Conservation (phyloP, 1,140 invertebrate genomes). For the Lanistes nyassanus region DNA sequence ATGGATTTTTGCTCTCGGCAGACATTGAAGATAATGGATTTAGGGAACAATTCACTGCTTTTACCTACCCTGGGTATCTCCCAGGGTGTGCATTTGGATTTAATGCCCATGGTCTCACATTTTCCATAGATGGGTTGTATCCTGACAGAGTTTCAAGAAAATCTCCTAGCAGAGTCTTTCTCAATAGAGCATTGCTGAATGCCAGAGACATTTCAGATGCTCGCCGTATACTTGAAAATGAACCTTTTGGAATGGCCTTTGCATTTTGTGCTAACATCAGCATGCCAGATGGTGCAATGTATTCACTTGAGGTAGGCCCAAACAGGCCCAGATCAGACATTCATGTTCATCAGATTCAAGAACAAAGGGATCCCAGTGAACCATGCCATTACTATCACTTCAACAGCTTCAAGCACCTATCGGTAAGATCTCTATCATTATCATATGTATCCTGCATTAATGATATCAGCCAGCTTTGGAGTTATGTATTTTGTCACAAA, state of each 20-base stretch:
- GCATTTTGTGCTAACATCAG: constrained; percentile 15
- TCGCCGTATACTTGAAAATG: neutral
- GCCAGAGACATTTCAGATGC: neutral
- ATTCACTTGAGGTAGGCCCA: constrained; percentile 8
- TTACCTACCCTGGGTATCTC: constrained; percentile 24
- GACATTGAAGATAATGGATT: constrained; percentile 15
- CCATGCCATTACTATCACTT: constrained; percentile 17
- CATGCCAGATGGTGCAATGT: neutral
- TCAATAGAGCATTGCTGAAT: constrained; percentile 13
- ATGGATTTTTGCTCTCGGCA: constrained; percentile 23
- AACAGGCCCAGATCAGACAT: neutral
- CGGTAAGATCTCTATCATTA: neutral
- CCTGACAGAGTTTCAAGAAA: neutral
- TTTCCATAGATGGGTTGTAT: constrained; percentile 6
- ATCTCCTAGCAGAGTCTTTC: neutral
- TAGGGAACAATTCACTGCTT: constrained; percentile 20
- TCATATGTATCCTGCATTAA: no score
- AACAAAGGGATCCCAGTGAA: neutral
- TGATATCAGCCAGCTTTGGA: no score
- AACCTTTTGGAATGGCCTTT: constrained; percentile 5
- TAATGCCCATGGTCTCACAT: constrained; percentile 18
- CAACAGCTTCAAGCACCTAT: constrained; percentile 15
- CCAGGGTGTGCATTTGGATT: constrained; percentile 16
- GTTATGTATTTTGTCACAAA: no score
- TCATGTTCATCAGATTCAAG: constrained; percentile 3